Percentiles rank a stretch among this genome's conserved stretches.
These are phyloP conservation scores for Periparus ater DNA, from an alignment of 2,797 vertebrate species.

Conservation along the genomic window DNA sequence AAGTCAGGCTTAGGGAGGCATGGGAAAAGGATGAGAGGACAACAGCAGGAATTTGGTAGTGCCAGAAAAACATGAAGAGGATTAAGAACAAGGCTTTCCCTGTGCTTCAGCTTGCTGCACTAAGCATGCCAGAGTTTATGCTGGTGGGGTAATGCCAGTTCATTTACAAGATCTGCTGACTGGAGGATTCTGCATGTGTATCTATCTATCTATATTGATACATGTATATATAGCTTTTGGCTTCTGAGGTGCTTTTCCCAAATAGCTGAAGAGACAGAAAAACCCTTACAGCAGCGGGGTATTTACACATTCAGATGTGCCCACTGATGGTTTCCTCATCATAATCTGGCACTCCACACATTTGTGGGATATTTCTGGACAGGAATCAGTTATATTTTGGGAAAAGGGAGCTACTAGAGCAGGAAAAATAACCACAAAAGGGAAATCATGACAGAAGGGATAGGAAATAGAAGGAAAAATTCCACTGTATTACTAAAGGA, in stretches of 20 bases:
- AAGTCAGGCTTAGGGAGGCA: not conserved
- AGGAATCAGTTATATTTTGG: not conserved
- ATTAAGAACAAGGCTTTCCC: not conserved
- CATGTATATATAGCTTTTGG: slow-evolving; percentile 12
- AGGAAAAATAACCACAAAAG: not conserved
- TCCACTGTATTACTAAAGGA: not conserved
- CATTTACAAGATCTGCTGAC: slow-evolving; percentile 23
- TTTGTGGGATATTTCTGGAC: slow-evolving; percentile 38
- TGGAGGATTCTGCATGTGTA: not conserved
- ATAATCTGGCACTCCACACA: not conserved
- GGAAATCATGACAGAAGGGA: not conserved
- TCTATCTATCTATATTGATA: not conserved
- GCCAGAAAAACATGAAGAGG: not conserved
- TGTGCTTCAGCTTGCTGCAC: not conserved
- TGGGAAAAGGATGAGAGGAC: not conserved
- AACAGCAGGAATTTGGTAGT: not conserved
- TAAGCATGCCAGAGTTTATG: not conserved
- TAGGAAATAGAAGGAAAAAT: not conserved
- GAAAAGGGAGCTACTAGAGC: not conserved
- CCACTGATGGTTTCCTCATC: not conserved
- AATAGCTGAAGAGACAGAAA: slow-evolving; percentile 53
- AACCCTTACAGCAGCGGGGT: not conserved
- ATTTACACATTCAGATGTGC: slow-evolving; percentile 22
- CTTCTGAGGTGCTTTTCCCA: slow-evolving; percentile 32
- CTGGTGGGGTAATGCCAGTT: not conserved